Evolutionary conservation across 2,113 vertebrate genomes (phyloP).

Genomic region (Trinectes maculatus): DNA sequence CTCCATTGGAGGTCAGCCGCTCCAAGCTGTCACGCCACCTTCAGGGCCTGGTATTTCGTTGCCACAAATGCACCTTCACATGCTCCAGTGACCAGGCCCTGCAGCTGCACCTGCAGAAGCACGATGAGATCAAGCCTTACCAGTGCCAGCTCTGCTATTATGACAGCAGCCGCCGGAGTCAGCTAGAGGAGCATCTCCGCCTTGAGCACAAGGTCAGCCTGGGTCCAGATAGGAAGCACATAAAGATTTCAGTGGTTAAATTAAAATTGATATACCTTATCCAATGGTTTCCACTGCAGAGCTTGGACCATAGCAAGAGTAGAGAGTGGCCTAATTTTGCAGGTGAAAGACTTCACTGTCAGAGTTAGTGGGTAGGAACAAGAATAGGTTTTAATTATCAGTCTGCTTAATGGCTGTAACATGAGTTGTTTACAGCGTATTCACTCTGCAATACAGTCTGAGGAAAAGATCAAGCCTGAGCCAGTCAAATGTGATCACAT

Average conservation of each 20-base stretch:
- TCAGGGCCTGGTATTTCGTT: conserved; percentile 95
- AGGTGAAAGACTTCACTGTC: not conserved
- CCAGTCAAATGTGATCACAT: not conserved
- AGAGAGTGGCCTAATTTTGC: not conserved
- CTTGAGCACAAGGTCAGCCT: conserved; percentile 94
- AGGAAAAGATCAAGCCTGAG: not conserved
- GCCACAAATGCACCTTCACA: conserved; percentile 98
- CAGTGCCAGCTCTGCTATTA: conserved; percentile 98
- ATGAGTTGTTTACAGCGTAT: conserved; percentile 3
- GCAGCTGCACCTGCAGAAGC: conserved; percentile 96
- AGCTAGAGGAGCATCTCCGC: conserved; percentile 92
- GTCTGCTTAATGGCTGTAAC: conserved; percentile 6
- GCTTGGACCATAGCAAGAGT: not conserved
- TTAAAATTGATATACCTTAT: not conserved
- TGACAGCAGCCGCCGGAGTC: conserved; percentile 91
- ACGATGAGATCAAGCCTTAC: conserved; percentile 94
- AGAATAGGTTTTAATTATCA: conserved; percentile 21
- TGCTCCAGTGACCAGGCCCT: conserved; percentile 95
- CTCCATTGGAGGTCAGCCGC: conserved; percentile 95
- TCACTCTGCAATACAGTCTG: not conserved
- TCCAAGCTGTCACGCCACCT: conserved; percentile 97
- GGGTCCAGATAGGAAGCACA: not conserved
- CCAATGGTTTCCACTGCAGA: not conserved
- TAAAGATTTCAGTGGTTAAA: not conserved
- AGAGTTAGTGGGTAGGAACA: not conserved